Evolutionary conservation across 2,113 vertebrate genomes (phyloP).

Genomic region (Picathartes gymnocephalus): DNA sequence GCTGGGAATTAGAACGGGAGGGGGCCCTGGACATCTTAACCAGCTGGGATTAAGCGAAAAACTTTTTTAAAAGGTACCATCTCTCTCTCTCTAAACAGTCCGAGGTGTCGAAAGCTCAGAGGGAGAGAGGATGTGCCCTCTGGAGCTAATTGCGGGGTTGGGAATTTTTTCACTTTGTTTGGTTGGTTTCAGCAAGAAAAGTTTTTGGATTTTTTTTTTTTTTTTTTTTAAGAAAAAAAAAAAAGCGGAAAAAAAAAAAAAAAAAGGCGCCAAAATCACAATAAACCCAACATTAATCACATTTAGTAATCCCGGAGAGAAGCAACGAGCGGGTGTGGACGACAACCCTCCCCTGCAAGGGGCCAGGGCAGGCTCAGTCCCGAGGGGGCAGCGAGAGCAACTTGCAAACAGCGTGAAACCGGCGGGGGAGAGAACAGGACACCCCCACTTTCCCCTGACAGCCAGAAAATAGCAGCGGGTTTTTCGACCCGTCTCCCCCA

Average conservation of each 20-base stretch:
- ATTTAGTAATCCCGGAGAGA: neutral
- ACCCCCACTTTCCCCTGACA: neutral
- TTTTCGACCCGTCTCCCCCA: neutral
- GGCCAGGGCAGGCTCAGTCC: neutral
- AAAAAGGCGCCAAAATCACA: neutral
- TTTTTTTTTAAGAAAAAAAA: neutral
- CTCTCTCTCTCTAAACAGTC: conserved; percentile 15
- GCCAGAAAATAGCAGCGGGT: neutral
- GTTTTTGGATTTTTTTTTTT: no score
- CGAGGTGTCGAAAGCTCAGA: conserved; percentile 48
- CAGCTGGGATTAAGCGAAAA: conserved; percentile 31
- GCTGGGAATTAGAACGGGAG: conserved; percentile 23
- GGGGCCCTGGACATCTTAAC: neutral
- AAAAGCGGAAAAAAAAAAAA: no score
- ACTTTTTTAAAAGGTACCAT: conserved; percentile 41
- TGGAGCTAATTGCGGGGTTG: neutral
- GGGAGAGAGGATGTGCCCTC: neutral
- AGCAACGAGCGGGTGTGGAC: neutral
- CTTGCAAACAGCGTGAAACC: neutral
- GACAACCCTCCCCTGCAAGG: neutral
- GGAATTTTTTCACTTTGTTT: neutral
- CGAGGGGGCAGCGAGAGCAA: neutral
- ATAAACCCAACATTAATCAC: neutral
- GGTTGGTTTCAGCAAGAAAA: neutral
- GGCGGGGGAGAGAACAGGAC: no score